phyloP scores from a whole-genome alignment of 2,888 invertebrate species.

The Thumatha senex region DNA sequence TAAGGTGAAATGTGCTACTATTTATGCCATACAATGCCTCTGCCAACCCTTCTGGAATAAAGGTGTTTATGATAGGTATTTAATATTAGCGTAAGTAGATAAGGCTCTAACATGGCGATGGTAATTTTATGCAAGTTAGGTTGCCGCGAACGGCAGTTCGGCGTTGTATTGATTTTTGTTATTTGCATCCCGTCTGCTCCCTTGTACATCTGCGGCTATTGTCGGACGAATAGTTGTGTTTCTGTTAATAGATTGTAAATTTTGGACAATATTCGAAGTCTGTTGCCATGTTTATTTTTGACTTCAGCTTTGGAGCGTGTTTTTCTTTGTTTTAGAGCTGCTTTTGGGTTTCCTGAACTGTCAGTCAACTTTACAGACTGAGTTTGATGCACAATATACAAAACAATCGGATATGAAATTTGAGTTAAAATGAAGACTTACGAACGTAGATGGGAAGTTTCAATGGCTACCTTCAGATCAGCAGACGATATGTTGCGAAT shows the following conservation, averaged over 20 bases:
- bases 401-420: no score
- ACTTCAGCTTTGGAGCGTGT: not conserved
- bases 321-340: no score
- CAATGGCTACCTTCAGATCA: no score
- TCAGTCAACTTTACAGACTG: no score
- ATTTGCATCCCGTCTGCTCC: conserved; percentile 80
- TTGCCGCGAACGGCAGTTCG: conserved; percentile 62
- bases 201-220: conserved; percentile 72
- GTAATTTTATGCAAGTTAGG: conserved; percentile 73
- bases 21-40: no score
- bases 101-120: conserved; percentile 57
- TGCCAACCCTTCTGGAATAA: no score
- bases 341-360: no score
- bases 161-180: conserved; percentile 77
- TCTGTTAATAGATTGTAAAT: conserved; percentile 25
- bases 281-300: conserved; percentile 6
- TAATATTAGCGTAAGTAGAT: conserved; percentile 19
- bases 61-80: no score
- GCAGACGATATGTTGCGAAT: no score
- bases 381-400: no score
- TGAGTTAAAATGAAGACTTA: no score
- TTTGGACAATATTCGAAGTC: conserved; percentile 11
- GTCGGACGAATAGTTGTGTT: conserved; percentile 62
- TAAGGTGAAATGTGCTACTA: conserved; percentile 29
- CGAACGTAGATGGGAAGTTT: no score